These are phyloP conservation scores for Dryadula phaetusa DNA, from an alignment of 2,888 invertebrate species.

Conservation along the genomic window DNA sequence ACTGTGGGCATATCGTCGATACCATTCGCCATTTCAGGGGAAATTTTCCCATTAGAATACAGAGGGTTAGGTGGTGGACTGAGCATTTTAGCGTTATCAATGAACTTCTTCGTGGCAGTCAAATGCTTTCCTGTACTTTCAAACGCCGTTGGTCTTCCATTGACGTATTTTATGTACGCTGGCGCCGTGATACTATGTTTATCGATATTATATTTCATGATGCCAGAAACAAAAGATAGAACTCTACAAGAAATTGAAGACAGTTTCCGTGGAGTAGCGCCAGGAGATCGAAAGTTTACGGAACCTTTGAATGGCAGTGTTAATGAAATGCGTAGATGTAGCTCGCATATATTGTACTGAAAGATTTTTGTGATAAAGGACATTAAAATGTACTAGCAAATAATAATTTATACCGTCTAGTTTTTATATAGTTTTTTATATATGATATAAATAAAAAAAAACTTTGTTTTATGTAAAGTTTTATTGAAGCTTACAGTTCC, in stretches of 20 bases:
- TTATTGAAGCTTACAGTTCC: slow-evolving; percentile 29
- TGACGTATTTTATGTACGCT: slow-evolving; percentile 86
- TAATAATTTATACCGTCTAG: slow-evolving; percentile 22
- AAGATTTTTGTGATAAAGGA: slow-evolving; percentile 27
- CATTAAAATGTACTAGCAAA: slow-evolving; percentile 22
- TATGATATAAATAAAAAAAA: slow-evolving; percentile 38
- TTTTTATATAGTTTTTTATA: slow-evolving; percentile 32
- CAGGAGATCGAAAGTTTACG: slow-evolving; percentile 57
- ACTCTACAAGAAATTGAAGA: slow-evolving; percentile 88
- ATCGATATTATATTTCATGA: slow-evolving; percentile 79
- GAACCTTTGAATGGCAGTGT: slow-evolving; percentile 61
- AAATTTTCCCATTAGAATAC: slow-evolving; percentile 86
- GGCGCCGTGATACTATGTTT: slow-evolving; percentile 81
- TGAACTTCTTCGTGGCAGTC: slow-evolving; percentile 87
- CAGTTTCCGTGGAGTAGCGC: slow-evolving; percentile 66
- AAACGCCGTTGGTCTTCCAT: slow-evolving; percentile 75
- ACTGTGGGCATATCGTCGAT: slow-evolving; percentile 86
- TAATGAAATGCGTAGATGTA: slow-evolving; percentile 63
- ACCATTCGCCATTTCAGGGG: slow-evolving; percentile 89
- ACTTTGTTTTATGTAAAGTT: slow-evolving; percentile 13
- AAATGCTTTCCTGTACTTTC: slow-evolving; percentile 86
- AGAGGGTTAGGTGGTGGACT: slow-evolving; percentile 87
- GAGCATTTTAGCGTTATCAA: slow-evolving; percentile 84
- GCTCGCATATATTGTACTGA: slow-evolving; percentile 73
- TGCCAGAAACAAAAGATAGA: slow-evolving; percentile 88